Base-by-base conservation (phyloP, 2,888 invertebrate genomes). In the Oligia fasciuncula region DNA sequence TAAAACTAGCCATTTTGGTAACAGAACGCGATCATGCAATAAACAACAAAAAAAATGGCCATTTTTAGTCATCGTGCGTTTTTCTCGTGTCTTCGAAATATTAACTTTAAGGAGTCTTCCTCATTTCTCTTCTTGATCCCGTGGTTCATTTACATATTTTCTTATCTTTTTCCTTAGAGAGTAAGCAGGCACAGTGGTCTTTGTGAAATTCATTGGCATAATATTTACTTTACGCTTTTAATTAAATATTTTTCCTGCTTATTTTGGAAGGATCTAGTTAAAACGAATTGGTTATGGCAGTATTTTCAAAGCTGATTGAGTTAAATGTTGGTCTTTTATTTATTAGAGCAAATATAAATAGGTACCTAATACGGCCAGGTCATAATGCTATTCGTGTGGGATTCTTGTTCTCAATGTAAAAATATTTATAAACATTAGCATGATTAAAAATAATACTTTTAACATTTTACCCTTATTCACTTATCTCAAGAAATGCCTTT, bases 101-200 rank as follows among this genome's bases (percentile, higher is more conserved):
- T 85, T 76, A 77, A 87, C 73, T 76, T 51, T 65, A n/a, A 66
- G 14, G 14, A 87, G 49, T 73, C 72, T 84, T 75, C 54, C 76
- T 68, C 69, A 65, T 85, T 85, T 60, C 72, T 77, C 69, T 67
- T 51, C 60, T 46, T 67, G 69, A 77, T 77, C 54, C 68, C 35
- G 69, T 35, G 46, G 63, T 77, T 69, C 51, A 85, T 85, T 87
- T 73, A 80, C 87, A 85, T 87, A 85, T 87, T 85, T 85, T 17
- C 67, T 85, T 87, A 87, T 77, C 79, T 62, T 76, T 84, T 87
- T 67, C 76, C 73, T 80, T 54, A 57, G 57, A 54, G 29, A 46
- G 87, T 87, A 51, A 51, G 85, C 76, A 85, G 76, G 46, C 62
- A 43, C 71, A 71, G 74, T 40, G 63, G 84, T 72, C 66, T 83